Conservation (phyloP, 2,888 invertebrate species). For the Brachyptera risi region DNA sequence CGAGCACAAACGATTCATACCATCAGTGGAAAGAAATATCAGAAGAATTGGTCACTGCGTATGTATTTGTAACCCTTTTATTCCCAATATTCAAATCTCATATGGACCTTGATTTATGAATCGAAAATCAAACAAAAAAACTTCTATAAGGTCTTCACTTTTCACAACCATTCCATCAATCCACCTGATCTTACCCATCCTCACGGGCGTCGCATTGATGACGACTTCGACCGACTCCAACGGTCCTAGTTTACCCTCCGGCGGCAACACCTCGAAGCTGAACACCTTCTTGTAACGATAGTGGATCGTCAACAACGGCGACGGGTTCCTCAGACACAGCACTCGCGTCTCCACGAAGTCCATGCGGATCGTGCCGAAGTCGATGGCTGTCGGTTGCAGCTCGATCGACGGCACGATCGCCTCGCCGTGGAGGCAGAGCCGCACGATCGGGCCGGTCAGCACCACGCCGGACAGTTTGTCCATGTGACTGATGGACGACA, state of each 20-base stretch:
- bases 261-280: slow-evolving; percentile 47
- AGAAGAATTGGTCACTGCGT: too few species aligned
- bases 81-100: too few species aligned
- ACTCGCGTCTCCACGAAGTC: slow-evolving; percentile 44
- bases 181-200: slow-evolving; percentile 33
- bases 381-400: slow-evolving; percentile 48
- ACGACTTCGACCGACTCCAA: slow-evolving; percentile 41
- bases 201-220: slow-evolving; percentile 34
- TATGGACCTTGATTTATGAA: too few species aligned
- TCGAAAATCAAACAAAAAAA: too few species aligned
- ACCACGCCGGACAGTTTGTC: too few species aligned
- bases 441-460: slow-evolving; percentile 48
- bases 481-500: too few species aligned
- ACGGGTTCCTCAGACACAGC: slow-evolving; percentile 48
- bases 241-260: slow-evolving; percentile 44
- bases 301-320: slow-evolving; percentile 44
- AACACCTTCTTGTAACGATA: slow-evolving; percentile 45
- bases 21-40: too few species aligned
- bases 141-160: too few species aligned
- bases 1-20: too few species aligned
- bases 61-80: too few species aligned
- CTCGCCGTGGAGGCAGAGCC: slow-evolving; percentile 55
- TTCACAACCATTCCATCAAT: slow-evolving; percentile 18
- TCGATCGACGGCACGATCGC: slow-evolving; percentile 49
- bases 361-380: slow-evolving; percentile 48